Evolutionary conservation across 1,140 invertebrate genomes (phyloP), one percentile per base, ranked within the genome.

Genomic region (Vanessa atalanta): DNA sequence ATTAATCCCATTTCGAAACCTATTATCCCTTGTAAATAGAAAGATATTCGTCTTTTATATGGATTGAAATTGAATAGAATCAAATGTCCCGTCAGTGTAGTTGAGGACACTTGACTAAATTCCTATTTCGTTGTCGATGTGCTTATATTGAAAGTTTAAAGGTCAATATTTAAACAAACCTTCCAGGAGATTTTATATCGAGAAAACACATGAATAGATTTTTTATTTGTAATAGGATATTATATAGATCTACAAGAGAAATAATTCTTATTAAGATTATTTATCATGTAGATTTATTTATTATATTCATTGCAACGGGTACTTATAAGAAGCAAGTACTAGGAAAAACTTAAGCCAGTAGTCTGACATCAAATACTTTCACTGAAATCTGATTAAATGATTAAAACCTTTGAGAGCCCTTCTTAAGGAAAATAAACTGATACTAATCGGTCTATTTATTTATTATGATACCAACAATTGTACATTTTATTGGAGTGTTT

Each of bases 11-110:
- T 61, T 61, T 37, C 57, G 14, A 61, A 61, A 61, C 57, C 26
- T 61, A 61, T 61, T 61, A 61, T 61, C 57, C 57, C 14, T 61
- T 61, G 13, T 37, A 61, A 61, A 37, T 61, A 61, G 57, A 61
- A 43, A 61, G 57, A 61, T 61, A 31, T 61, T 61, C 57, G 57
- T n/a, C 57, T 61, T 61, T 61, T 61, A 61, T 61, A 12, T 37
- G 23, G 57, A 61, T 43, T 37, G 57, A 37, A 61, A 16, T 61
- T 37, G 26, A 61, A 61, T 61, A 61, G 57, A 61, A 61, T 61
- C 26, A 15, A 61, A 61, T 14, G 31, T 16, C 53, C 31, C 14
- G 26, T 61, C 57, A 12, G 11, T 8, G 57, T 61, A 26, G 57
- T 50, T 5, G 15, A 61, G 26, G 31, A 26, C 31, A 37, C 31